These are phyloP conservation scores for Sycobia sp. DNA, from an alignment of 1,140 invertebrate genomes.

Conservation along the genomic window DNA sequence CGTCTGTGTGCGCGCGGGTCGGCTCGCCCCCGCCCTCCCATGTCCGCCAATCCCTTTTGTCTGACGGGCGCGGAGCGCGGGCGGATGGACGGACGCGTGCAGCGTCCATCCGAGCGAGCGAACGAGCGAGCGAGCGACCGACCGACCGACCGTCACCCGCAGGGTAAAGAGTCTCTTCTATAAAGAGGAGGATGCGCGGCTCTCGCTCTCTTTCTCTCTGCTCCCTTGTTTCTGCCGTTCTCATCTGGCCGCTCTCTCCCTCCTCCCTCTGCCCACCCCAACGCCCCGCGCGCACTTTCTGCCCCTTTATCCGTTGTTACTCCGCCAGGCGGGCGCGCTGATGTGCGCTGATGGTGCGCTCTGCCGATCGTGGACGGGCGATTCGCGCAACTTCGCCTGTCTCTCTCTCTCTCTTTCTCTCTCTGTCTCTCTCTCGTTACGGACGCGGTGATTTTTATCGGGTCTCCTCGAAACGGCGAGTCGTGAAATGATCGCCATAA, in stretches of 20 bases:
- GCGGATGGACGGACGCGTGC: background rate
- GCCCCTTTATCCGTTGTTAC: slow-evolving; percentile 32
- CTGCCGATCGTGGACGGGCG: too few relatives aligned
- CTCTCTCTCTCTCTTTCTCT: too few relatives aligned
- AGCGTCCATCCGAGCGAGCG: slow-evolving; percentile 22
- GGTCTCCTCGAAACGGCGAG: too few relatives aligned
- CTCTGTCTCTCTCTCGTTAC: too few relatives aligned
- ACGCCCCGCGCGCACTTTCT: background rate
- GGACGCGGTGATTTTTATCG: too few relatives aligned
- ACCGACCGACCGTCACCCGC: slow-evolving; percentile 50
- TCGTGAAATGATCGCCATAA: too few relatives aligned
- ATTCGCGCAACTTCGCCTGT: too few relatives aligned
- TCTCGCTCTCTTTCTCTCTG: slow-evolving; percentile 15
- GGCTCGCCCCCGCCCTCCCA: slow-evolving; percentile 9
- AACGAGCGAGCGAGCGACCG: slow-evolving; percentile 30
- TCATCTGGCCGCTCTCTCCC: background rate
- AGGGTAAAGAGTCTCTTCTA: slow-evolving; percentile 54
- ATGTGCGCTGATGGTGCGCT: too few relatives aligned
- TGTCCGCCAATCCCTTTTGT: slow-evolving; percentile 47
- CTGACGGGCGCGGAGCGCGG: background rate
- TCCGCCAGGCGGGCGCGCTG: too few relatives aligned
- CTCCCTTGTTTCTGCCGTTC: background rate
- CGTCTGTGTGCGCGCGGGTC: background rate
- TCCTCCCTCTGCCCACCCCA: background rate
- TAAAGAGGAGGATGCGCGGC: slow-evolving; percentile 49